Conservation (phyloP, 1,140 invertebrate genomes). For the Brachionus paranguensis region DNA sequence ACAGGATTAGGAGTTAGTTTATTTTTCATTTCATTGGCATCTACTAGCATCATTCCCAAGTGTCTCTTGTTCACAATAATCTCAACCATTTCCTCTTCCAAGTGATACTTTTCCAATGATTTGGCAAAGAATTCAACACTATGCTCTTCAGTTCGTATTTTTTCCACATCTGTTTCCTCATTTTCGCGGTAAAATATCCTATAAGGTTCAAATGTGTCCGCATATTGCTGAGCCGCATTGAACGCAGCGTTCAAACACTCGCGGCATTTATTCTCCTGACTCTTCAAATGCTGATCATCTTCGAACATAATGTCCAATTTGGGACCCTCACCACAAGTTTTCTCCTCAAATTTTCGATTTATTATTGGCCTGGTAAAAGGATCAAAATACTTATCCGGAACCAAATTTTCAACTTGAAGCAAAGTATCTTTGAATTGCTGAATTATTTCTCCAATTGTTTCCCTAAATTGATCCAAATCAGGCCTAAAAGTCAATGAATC, state of each 20-base stretch:
- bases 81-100: conserved; percentile 54
- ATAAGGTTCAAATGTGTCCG: conserved; percentile 64
- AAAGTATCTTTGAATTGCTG: conserved; percentile 46
- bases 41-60: conserved; percentile 66
- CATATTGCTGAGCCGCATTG: conserved; percentile 61
- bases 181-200: conserved; percentile 67
- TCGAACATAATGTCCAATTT: conserved; percentile 63
- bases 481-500: conserved; percentile 53
- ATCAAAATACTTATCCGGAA: conserved; percentile 55
- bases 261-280: conserved; percentile 55
- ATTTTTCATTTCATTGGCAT: conserved; percentile 66
- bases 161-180: conserved; percentile 60
- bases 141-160: conserved; percentile 54
- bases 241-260: conserved; percentile 61
- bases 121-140: conserved; percentile 44
- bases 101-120: conserved; percentile 50
- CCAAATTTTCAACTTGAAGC: conserved; percentile 52
- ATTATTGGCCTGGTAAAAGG: conserved; percentile 63
- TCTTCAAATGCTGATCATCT: conserved; percentile 61
- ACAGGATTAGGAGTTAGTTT: conserved; percentile 64
- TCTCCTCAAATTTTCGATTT: conserved; percentile 66
- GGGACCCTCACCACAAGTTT: conserved; percentile 64
- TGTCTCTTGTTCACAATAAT: conserved; percentile 61
- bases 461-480: conserved; percentile 51
- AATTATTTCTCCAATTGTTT: conserved; percentile 45